phyloP scores from a whole-genome alignment of 2,888 invertebrate genomes.

The Papilio demoleus region DNA sequence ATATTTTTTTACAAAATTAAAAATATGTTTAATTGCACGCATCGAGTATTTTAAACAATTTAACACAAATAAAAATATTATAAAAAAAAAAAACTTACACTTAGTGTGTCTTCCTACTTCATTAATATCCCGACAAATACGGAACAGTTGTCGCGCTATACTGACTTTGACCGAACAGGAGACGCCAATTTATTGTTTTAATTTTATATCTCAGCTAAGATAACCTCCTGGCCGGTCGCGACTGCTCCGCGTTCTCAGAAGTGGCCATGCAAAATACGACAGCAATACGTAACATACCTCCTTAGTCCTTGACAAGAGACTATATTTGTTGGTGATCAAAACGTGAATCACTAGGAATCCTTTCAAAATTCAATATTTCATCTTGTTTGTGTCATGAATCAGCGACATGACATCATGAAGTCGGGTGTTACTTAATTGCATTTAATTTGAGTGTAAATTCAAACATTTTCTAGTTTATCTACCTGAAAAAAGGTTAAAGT shows the following conservation, averaged over 20 bases:
- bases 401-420: conserved; percentile 46
- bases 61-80: neutral
- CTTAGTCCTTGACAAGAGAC: conserved; percentile 57
- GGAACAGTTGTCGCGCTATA: conserved; percentile 50
- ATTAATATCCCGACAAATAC: conserved; percentile 45
- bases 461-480: neutral
- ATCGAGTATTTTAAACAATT: neutral
- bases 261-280: conserved; percentile 60
- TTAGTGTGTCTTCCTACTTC: neutral
- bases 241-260: conserved; percentile 75
- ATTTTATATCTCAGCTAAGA: conserved; percentile 65
- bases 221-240: conserved; percentile 72
- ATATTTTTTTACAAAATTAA: no score
- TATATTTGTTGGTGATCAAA: conserved; percentile 59
- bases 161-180: conserved; percentile 63
- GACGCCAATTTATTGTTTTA: conserved; percentile 73
- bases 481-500: neutral
- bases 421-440: conserved; percentile 9
- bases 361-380: conserved; percentile 41
- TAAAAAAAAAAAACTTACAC: conserved; percentile 21
- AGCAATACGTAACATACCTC: conserved; percentile 38
- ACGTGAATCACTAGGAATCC: conserved; percentile 46
- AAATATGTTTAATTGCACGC: no score
- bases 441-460: neutral
- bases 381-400: conserved; percentile 56